Evolutionary conservation across 1,140 invertebrate genomes (phyloP), one percentile per base, ranked within the genome.

Genomic region (Lamellibrachia luymesi): DNA sequence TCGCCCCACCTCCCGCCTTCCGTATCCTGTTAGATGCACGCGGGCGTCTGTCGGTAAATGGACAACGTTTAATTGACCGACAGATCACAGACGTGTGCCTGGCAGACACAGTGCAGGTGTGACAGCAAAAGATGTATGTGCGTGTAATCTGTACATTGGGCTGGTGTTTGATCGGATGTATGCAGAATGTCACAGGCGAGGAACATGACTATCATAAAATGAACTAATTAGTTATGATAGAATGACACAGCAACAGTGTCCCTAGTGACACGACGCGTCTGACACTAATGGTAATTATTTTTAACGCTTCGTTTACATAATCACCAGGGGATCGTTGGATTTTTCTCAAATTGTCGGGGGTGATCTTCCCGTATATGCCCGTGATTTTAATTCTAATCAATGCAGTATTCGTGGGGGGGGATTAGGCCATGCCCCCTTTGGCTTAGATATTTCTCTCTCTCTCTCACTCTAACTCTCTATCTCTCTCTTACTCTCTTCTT

Each of bases 221-320:
- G 64, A 80, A 80, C 64, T 80, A 80, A 80, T 80, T 80, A 80
- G 64, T 80, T 10, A 80, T 80, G 64, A 80, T 80, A 80, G 64
- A 80, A 80, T 17, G 64, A 80, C 13, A 80, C 13, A 22, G 4
- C 64, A 80, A 80, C 64, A 22, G 2, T 2, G 13, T 22, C 2
- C 13, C 64, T 10, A 10, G 64, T 22, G 64, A 80, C 64, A 17
- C 25, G 64, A 10, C 64, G 64, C 0, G 64, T 80, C 64, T 17
- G 25, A 80, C 64, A 56, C 17, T 4, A 22, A 80, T 80, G 64
- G 25, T 17, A 4, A 80, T 80, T 80, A 80, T 8, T 80, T 80
- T 22, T 17, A 17, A 10, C 64, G 25, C 2, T 80, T 80, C 8
- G 17, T 17, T 80, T 80, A 17, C 7, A 6, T 6, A 17, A 80